Base-by-base conservation (phyloP, 2,797 vertebrate species). In the Octomys mimax region DNA sequence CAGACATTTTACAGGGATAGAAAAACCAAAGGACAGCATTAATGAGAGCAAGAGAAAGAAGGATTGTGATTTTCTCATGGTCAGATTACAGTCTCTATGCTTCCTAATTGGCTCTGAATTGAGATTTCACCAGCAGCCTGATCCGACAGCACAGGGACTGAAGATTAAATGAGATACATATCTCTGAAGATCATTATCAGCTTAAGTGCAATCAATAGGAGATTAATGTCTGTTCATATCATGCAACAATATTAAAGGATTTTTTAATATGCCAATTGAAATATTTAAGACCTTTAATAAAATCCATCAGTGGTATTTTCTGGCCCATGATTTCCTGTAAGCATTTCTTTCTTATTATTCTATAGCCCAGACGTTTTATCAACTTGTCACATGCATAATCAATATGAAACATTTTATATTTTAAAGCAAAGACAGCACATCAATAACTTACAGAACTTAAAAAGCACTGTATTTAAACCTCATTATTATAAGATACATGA, bases 381-480 rank as follows among this genome's bases (percentile, higher is more conserved):
- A 2, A 68, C 21, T 92, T 87, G 85, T 86, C 78, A 81, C 49
- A 82, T 73, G 66, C 5, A 84, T 54, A 89, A 84, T 85, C 49
- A 59, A 89, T 24, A 46, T 46, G 5, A 91, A 39, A 85, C 42
- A 93, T 9, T 93, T 92, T 64, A 87, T 80, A 94, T 78, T 78
- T 97, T 80, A 73, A 90, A 93, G 77, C 21, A 95, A 92, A 92
- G 8, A 87, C 64, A 68, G 54, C 61, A 78, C 52, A 87, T 73
- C 49, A 92, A 81, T 93, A 91, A 95, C 57, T 89, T 86, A 77
- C 11, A 84, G 81, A 92, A 89, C 21, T 78, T 39, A 95, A 95
- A 92, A 33, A 93, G 70, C 16, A 83, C 61, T 62, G 39, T 95
- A 78, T 92, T 83, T 92, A 75, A 87, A 71, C 2, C 95, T 24